Base-by-base conservation (phyloP, 2,888 invertebrate genomes). In the Lithosia quadra region DNA sequence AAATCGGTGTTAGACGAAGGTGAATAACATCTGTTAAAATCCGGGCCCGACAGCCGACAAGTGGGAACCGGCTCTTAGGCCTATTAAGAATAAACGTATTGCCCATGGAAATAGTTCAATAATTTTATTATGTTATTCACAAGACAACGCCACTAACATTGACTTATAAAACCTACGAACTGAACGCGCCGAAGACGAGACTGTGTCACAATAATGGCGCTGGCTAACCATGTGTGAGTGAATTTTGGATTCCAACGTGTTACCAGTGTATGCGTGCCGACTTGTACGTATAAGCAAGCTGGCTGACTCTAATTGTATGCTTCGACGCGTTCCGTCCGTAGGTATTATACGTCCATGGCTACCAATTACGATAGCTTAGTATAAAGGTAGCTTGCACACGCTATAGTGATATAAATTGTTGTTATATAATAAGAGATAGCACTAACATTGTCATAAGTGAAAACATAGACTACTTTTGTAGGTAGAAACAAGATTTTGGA, bases 361-460 rank as follows among this genome's bases (percentile, higher is more conserved):
- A 49, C 43, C n/a, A 49, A 49, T 49, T 49, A 49, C n/a, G 7
- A 49, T 49, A 49, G 49, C 8, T 56, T 57, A 22, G 36, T 5
- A 22, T 56, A 15, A 34, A 24, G n/a, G n/a, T n/a, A n/a, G 13
- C n/a, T 18, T 56, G 39, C 64, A 57, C 56, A 39, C 64, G 24
- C n/a, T 57, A 0, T 57, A 63, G 36, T 56, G 18, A 55, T 36
- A 18, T 21, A 55, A 55, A 18, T 28, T 49, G 49, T 28, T 49
- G 13, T 62, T 24, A 39, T 61, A 15, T 61, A 13, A 13, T 59
- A 34, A 24, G 10, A 39, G 39, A 60, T 15, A 22, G 15, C 60
- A 36, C 60, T 39, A 62, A 28, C 49, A 11, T 61, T 39, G 11
- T 24, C 24, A 11, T 62, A 49, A 49, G 62, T 63, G 5, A 53